Conservation (phyloP, 2,797 vertebrate species). For the Argyrosomus regius region DNA sequence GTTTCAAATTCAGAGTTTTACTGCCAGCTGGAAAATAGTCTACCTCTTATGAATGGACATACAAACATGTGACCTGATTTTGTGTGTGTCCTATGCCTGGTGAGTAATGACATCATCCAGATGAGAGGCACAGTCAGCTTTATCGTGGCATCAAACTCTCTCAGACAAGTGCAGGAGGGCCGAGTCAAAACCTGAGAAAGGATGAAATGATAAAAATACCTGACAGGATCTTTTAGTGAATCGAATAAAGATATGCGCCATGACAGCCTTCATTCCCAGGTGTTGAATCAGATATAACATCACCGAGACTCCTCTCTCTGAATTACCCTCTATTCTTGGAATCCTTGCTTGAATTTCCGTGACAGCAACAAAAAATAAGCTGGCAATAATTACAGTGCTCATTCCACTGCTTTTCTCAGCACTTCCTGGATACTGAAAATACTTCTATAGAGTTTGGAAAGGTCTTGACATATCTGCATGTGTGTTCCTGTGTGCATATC, state of each 20-base stretch:
- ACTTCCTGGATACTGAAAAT: slow-evolving; percentile 12
- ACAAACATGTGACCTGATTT: slow-evolving; percentile 35
- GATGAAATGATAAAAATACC: slow-evolving; percentile 31
- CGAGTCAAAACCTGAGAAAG: slow-evolving; percentile 26
- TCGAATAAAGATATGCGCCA: not conserved
- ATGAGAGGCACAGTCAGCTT: slow-evolving; percentile 15
- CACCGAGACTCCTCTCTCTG: slow-evolving; percentile 9
- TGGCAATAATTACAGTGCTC: slow-evolving; percentile 16
- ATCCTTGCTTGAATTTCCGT: slow-evolving; percentile 14
- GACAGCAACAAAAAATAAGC: slow-evolving; percentile 38
- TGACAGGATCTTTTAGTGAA: slow-evolving; percentile 18
- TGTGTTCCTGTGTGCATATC: not conserved
- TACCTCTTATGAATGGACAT: not conserved
- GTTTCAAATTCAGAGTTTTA: slow-evolving; percentile 15
- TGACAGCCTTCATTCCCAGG: slow-evolving; percentile 32
- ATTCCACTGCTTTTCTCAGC: slow-evolving; percentile 1
- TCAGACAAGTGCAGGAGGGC: slow-evolving; percentile 28
- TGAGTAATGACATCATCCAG: slow-evolving; percentile 47
- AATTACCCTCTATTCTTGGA: slow-evolving; percentile 26
- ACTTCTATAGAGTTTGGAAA: not conserved
- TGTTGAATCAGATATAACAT: slow-evolving; percentile 48
- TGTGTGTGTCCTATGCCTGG: slow-evolving; percentile 34
- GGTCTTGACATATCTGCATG: not conserved
- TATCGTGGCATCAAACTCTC: slow-evolving; percentile 37
- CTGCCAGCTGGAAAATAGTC: slow-evolving; percentile 34